Evolutionary conservation across 2,113 vertebrate species (phyloP), one percentile per base, ranked within the genome.

Genomic region (Platichthys stellatus): DNA sequence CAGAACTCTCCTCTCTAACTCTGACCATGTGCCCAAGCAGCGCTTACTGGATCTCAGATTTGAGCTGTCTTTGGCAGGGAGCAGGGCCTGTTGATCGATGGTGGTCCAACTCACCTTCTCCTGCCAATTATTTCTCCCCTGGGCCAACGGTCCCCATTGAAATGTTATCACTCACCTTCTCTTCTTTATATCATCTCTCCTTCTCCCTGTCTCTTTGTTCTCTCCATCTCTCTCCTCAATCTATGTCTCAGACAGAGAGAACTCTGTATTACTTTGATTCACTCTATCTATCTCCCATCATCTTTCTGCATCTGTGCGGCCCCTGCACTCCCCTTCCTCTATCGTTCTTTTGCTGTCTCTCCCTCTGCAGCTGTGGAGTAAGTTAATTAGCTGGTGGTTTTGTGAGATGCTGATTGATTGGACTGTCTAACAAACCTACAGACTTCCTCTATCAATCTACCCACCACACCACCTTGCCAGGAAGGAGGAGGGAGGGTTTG

Each of bases 361-460:
- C 79, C 72, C 84, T 86, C 81, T 14, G 82, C 89, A 90, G 90
- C 91, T 92, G 90, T 87, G 86, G 86, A 89, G 88, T 93, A 92
- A 93, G 93, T 94, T 94, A 93, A 94, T 95, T 94, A 93, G 84
- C 87, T 54, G 82, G 85, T 89, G 89, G 89, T 92, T 93, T 93
- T 92, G 92, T 88, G 89, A 94, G 93, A 94, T 89, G 84, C 80
- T 93, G 92, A 94, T 93, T 93, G 92, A 94, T 95, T 86, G 88
- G 85, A 87, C 78, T 91, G 90, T 86, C 92, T 89, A 90, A 92
- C 90, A 92, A 92, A 93, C 89, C 90, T 86, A 87, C 78, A 77
- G 89, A 88, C 87, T 91, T 93, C 90, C 89, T 91, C 89, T 93
- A 93, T 93, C 93, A 94, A 94, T 93, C 93, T 89, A 77, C 78